Evolutionary conservation across 2,113 vertebrate species (phyloP), one percentile per base, ranked within the genome.

Genomic region (Gavia stellata): DNA sequence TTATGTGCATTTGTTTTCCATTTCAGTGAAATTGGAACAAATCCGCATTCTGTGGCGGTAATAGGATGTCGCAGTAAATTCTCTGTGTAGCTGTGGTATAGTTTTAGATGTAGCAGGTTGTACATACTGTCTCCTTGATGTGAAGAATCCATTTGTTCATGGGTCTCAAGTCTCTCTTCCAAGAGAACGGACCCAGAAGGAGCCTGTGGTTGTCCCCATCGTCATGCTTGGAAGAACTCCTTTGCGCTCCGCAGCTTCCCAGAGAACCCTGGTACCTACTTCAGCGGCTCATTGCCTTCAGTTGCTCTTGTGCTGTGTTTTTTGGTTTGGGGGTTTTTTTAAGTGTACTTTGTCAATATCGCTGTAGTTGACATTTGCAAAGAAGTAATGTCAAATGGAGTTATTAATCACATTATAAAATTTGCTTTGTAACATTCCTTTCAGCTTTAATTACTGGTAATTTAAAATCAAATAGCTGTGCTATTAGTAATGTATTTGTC

Each of bases 361-460:
- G 81, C 82, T 20, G 47, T 6, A 47, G 73, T 2, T 81, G 89
- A 21, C 33, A 12, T 89, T 93, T 66, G 36, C 19, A 7, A 78
- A 71, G 78, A 62, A 63, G 14, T 11, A 12, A 65, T 17, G 49
- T 89, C 84, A 86, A 95, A 83, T 18, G 58, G 59, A 87, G 72
- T 29, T 70, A 81, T 88, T 96, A 90, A 97, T 96, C 71, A 77
- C 74, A 3, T 21, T 17, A 66, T 56, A 20, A 53, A 71, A 26
- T 81, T 97, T 97, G 89, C 97, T 97, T 94, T 29, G 66, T n/a
- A 97, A 94, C 96, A 91, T 92, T 95, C 82, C 86, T 95, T 93
- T 95, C 93, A 96, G 74, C 82, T 83, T 96, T 97, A 96, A 96
- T 96, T 97, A 79, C 80, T 58, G 77, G 67, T 86, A 95, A 97